Evolutionary conservation across 1,140 invertebrate species (phyloP).

Genomic region (Nasonia longicornis): DNA sequence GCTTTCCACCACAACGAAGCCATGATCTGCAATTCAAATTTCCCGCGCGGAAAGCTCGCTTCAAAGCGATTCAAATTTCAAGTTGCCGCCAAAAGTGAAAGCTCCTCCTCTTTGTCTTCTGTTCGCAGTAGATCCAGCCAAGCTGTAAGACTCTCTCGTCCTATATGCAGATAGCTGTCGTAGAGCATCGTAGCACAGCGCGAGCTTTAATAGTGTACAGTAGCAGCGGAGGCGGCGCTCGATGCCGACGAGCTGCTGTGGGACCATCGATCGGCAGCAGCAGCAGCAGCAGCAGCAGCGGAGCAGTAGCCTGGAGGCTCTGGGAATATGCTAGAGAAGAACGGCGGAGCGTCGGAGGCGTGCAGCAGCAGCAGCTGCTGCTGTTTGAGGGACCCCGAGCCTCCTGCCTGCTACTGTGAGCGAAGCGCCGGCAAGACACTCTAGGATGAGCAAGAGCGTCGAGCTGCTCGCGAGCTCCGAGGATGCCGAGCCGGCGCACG

Average conservation of each 20-base stretch:
- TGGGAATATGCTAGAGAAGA: not conserved
- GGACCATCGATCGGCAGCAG: constrained; percentile 12
- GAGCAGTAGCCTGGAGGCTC: not conserved
- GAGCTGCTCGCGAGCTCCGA: constrained; percentile 63
- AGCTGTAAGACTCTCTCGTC: not conserved
- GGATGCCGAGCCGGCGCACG: constrained; percentile 57
- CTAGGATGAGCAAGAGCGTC: constrained; percentile 63
- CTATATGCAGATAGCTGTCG: not conserved
- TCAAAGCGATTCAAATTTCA: not conserved
- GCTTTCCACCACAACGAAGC: too few species aligned
- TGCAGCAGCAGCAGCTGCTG: not conserved
- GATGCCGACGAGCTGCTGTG: constrained; percentile 3
- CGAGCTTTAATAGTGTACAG: not conserved
- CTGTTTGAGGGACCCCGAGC: not conserved
- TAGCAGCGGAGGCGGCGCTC: constrained; percentile 4
- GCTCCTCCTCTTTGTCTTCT: not conserved
- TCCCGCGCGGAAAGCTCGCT: not conserved
- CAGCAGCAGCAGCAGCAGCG: not conserved
- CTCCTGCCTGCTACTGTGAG: not conserved
- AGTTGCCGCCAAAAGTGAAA: not conserved
- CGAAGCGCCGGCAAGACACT: not conserved
- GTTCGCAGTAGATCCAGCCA: not conserved
- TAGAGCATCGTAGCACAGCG: not conserved
- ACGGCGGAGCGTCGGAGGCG: not conserved
- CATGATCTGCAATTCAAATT: not conserved